Base-by-base conservation (phyloP, 2,797 vertebrate genomes). In the Chaetophractus vellerosus region DNA sequence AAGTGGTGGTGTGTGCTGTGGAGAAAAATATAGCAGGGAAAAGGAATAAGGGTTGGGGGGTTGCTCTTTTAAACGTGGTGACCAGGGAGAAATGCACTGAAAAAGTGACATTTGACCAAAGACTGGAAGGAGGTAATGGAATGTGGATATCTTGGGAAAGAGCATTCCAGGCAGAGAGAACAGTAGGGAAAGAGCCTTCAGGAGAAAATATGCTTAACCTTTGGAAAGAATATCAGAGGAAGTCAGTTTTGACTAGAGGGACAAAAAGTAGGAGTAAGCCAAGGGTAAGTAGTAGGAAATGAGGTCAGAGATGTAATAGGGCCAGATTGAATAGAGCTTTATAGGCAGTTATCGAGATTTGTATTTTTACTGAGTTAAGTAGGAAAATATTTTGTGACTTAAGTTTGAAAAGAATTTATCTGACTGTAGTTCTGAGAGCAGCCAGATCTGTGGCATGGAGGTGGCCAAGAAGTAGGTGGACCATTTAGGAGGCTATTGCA, bases 381-480 rank as follows among this genome's bases (percentile, higher is more conserved):
- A 50, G 57, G 41, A 89, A 55, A 23, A 50, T 0, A 1, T 69
- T 12, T 81, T 81, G 80, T 81, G 33, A 85, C 1, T 55, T 38
- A 33, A 92, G 23, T 75, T 85, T 75, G 71, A 45, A 93, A 80
- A 89, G 38, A 24, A 19, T 24, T 63, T 71, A 55, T 68, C 23
- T 87, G 71, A 5, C 61, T 59, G 28, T 57, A 50, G 23, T 95
- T 96, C 59, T 91, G 71, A 85, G 59, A 81, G 87, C 36, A 63
- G 55, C 57, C 18, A 48, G 48, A 50, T 36, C 61, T 57, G 19
- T 15, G 8, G 16, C 7, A 18, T n/a, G 23, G 31, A 71, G 48
- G 9, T 41, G 31, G 90, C 41, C 48, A 26, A 66, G 64, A 91
- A 76, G 50, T 23, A 26, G 23, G 69, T 28, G 59, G n/a, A 69